phyloP scores from a whole-genome alignment of 2,113 vertebrate genomes.

The Isurus oxyrinchus region DNA sequence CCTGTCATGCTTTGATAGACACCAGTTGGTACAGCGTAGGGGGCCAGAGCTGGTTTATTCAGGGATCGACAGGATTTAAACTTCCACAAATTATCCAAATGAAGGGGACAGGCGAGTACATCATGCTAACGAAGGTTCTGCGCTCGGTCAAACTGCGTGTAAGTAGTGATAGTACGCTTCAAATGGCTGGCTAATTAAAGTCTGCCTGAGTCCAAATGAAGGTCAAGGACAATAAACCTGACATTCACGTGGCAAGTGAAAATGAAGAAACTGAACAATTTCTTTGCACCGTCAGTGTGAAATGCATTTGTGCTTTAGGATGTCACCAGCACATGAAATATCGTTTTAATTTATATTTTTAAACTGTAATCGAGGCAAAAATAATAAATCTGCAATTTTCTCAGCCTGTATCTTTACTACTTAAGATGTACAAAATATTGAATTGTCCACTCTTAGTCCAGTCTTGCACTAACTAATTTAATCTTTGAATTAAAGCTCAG shows the following conservation, averaged over 20 bases:
- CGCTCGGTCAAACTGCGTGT: not conserved
- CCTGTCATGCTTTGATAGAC: slow-evolving; percentile 1
- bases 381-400: not conserved
- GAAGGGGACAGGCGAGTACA: not conserved
- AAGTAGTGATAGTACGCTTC: not conserved
- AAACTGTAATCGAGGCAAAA: not conserved
- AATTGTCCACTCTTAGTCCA: not conserved
- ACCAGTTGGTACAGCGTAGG: not conserved
- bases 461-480: not conserved
- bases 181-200: not conserved
- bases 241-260: not conserved
- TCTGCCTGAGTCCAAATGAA: slow-evolving; percentile 10
- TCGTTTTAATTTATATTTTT: not conserved
- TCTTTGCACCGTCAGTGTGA: not conserved
- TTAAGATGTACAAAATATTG: not conserved
- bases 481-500: not conserved
- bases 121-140: not conserved
- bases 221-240: not conserved
- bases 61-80: slow-evolving; percentile 1
- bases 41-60: not conserved
- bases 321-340: not conserved
- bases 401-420: not conserved
- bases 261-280: not conserved
- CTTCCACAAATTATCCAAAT: slow-evolving; percentile 21
- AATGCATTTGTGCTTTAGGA: not conserved